Percentiles rank a stretch among this genome's conserved stretches.
These are phyloP conservation scores for Sterna hirundo DNA, from an alignment of 2,113 vertebrate genomes.

Conservation along the genomic window DNA sequence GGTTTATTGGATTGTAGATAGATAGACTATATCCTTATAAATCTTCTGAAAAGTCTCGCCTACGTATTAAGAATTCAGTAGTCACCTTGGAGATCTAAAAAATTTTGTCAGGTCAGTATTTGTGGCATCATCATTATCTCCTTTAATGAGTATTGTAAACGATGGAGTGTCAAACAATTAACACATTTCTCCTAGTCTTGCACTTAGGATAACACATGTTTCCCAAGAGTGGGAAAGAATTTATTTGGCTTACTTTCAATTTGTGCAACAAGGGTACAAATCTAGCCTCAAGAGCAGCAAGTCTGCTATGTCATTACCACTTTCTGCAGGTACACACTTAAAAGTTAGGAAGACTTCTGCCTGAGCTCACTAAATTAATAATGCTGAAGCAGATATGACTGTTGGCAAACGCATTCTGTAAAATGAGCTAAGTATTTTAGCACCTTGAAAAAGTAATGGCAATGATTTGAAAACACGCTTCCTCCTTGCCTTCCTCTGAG, in stretches of 20 bases:
- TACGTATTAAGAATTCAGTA: not conserved
- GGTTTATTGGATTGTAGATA: not conserved
- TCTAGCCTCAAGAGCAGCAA: not conserved
- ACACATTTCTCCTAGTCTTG: constrained; percentile 54
- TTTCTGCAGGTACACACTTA: not conserved
- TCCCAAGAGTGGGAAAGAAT: constrained; percentile 10
- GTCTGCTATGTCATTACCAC: not conserved
- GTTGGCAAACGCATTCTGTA: not conserved
- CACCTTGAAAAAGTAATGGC: not conserved
- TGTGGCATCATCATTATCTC: constrained; percentile 27
- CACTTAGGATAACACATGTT: constrained; percentile 38
- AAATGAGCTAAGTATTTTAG: not conserved
- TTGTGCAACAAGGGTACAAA: constrained; percentile 1
- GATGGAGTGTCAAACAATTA: constrained; percentile 58
- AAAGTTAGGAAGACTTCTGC: not conserved
- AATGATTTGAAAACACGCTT: not conserved
- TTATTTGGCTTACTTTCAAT: constrained; percentile 49
- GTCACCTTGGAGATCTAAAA: not conserved
- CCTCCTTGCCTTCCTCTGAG: not conserved
- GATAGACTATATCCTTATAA: not conserved
- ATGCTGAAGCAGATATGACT: not conserved
- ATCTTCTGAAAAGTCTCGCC: not conserved
- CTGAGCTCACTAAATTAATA: constrained; percentile 4
- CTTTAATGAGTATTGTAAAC: constrained; percentile 43
- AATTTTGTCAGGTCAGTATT: constrained; percentile 5